A percentile compares a stretch with the other conserved stretches of the same genome.
phyloP scores from a whole-genome alignment of 2,888 invertebrate genomes.

The Mesorhabditis belari region DNA sequence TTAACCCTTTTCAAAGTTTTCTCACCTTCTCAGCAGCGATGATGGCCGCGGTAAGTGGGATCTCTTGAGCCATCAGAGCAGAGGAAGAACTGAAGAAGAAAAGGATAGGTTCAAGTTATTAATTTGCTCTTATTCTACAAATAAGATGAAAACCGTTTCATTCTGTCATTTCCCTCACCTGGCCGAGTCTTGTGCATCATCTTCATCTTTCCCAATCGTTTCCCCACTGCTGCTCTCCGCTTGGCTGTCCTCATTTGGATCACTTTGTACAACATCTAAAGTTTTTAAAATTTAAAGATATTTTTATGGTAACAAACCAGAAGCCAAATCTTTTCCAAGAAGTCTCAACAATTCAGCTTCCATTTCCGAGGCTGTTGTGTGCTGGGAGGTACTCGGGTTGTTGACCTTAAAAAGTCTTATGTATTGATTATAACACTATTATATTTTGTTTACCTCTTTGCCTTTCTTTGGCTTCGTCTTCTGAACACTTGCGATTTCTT shows the following conservation, averaged over 20 bases:
- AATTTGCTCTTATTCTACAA: background rate
- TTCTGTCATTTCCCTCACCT: background rate
- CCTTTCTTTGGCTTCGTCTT: background rate
- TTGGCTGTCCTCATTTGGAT: background rate
- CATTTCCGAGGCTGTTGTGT: background rate
- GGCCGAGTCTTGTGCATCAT: background rate
- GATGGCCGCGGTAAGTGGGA: background rate
- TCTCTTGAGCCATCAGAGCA: background rate
- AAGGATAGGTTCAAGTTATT: no score
- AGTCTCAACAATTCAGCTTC: background rate
- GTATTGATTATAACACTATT: no score
- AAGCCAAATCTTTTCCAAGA: background rate
- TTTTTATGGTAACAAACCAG: background rate
- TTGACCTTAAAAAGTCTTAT: no score
- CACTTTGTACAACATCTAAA: background rate
- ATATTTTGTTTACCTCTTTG: no score
- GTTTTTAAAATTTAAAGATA: background rate
- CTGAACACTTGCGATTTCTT: background rate
- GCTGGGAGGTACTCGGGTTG: no score
- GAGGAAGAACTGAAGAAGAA: background rate
- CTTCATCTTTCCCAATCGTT: background rate
- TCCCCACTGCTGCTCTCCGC: background rate
- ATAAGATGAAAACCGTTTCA: background rate
- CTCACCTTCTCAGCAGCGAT: background rate
- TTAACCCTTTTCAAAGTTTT: no score